Conservation (phyloP, 2,797 vertebrate genomes). For the Microctenopoma stevenorrisi region DNA sequence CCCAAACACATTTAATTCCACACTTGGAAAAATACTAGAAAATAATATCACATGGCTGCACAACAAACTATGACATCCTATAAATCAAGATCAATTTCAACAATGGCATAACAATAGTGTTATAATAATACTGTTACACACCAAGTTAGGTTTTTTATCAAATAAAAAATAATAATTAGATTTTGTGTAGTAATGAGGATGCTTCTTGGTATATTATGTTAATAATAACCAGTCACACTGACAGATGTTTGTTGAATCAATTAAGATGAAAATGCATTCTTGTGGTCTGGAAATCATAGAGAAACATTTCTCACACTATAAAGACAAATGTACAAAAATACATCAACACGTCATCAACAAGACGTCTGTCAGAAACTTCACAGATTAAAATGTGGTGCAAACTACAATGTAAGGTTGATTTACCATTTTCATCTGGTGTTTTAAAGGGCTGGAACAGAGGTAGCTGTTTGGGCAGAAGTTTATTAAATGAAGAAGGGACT, state of each 20-base stretch:
- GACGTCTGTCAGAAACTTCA: neutral
- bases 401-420: neutral
- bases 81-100: no score
- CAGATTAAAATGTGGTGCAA: neutral
- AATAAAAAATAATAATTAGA: no score
- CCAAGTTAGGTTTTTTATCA: neutral
- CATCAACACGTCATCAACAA: no score
- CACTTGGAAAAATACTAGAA: neutral
- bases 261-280: no score
- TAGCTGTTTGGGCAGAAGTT: slow-evolving; percentile 12
- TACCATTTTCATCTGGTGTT: neutral
- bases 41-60: neutral
- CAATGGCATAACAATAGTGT: no score
- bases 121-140: no score
- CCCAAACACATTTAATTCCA: slow-evolving; percentile 6
- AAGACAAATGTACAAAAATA: no score
- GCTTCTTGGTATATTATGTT: neutral
- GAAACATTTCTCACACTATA: no score
- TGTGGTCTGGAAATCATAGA: no score
- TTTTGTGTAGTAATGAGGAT: neutral
- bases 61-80: no score
- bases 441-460: slow-evolving; percentile 3
- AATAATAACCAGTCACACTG: no score
- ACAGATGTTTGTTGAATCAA: neutral
- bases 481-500: slow-evolving; percentile 3